Evolutionary conservation across 2,797 vertebrate genomes (phyloP).

Genomic region (Pampus argenteus): DNA sequence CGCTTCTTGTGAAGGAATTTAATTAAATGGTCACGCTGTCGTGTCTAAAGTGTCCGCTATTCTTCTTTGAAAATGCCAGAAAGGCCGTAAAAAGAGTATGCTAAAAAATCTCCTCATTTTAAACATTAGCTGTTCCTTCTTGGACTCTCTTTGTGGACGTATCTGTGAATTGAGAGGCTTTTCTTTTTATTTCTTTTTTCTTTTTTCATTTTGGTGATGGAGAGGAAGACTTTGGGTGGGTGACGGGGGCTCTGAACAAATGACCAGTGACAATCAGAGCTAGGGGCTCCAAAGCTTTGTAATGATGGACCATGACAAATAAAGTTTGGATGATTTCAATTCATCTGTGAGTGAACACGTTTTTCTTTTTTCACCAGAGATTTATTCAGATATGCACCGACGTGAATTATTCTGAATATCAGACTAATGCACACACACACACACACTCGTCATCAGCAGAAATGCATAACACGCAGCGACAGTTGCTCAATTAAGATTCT

Average conservation of each 20-base stretch:
- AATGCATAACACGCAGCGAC: slow-evolving; percentile 32
- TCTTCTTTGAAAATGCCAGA: slow-evolving; percentile 41
- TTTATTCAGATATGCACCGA: slow-evolving; percentile 32
- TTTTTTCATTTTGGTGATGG: slow-evolving; percentile 23
- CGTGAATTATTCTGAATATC: slow-evolving; percentile 40
- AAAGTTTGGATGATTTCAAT: slow-evolving; percentile 73
- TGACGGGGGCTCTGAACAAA: slow-evolving; percentile 51
- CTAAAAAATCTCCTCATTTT: slow-evolving; percentile 35
- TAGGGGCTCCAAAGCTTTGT: slow-evolving; percentile 70
- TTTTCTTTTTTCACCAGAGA: slow-evolving; percentile 24
- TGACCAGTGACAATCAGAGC: slow-evolving; percentile 75
- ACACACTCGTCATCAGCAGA: slow-evolving; percentile 23
- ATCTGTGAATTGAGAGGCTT: slow-evolving; percentile 39
- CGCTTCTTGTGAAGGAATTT: slow-evolving; percentile 36
- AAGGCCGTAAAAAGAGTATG: slow-evolving; percentile 14
- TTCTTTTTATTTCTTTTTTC: slow-evolving; percentile 1
- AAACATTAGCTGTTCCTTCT: slow-evolving; percentile 29
- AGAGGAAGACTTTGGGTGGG: slow-evolving; percentile 17
- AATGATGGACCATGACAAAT: slow-evolving; percentile 59
- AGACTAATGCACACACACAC: slow-evolving; percentile 16
- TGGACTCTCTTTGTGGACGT: slow-evolving; percentile 38
- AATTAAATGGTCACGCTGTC: slow-evolving; percentile 40
- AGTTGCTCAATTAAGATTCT: slow-evolving; percentile 53
- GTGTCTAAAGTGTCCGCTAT: slow-evolving; percentile 29
- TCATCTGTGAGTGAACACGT: slow-evolving; percentile 22